These are phyloP conservation scores for Microctonus brassicae DNA, from an alignment of 2,888 invertebrate genomes.

Conservation along the genomic window DNA sequence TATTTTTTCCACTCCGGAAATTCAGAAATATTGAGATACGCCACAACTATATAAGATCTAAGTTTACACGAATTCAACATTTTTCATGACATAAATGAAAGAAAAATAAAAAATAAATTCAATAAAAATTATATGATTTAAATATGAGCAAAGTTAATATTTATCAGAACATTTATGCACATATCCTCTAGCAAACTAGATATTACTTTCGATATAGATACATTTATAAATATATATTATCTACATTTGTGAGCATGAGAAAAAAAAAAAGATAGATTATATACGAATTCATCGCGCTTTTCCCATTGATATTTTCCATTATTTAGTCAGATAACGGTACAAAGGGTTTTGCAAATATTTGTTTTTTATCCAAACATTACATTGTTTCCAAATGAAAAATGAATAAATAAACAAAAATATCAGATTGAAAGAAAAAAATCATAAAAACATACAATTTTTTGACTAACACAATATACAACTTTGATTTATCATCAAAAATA, in stretches of 20 bases:
- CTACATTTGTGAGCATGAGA: background rate
- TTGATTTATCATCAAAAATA: background rate
- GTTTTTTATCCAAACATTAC: too few species aligned
- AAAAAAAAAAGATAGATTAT: background rate
- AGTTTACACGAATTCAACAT: too few species aligned
- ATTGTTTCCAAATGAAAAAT: background rate
- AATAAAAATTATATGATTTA: background rate
- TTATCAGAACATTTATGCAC: background rate
- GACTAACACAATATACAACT: background rate
- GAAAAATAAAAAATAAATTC: background rate
- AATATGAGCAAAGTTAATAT: background rate
- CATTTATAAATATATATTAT: background rate
- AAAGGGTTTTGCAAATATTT: background rate
- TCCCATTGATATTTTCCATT: constrained; percentile 12
- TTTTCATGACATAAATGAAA: too few species aligned
- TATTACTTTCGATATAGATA: background rate
- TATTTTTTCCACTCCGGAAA: too few species aligned
- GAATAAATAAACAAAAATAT: background rate
- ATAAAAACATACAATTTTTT: background rate
- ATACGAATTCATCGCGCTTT: background rate
- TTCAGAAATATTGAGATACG: too few species aligned
- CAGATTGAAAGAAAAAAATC: background rate
- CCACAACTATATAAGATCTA: too few species aligned
- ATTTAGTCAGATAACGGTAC: constrained; percentile 3
- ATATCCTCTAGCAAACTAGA: background rate